A percentile compares a stretch with the other conserved stretches of the same genome.
phyloP scores from a whole-genome alignment of 1,140 invertebrate species.

The Megathymus violae region DNA sequence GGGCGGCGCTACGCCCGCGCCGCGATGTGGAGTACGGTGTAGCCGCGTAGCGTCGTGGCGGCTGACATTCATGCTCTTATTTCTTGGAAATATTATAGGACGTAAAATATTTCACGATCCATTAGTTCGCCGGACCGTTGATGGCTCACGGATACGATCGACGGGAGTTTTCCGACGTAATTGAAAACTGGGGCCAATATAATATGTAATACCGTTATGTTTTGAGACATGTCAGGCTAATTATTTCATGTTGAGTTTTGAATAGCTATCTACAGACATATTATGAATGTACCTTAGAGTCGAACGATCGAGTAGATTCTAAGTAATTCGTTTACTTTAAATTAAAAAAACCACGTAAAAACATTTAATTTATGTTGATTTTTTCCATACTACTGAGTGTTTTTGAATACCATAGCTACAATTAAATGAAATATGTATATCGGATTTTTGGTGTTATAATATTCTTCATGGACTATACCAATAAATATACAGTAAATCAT shows the following conservation, averaged over 20 bases:
- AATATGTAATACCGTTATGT: slow-evolving; percentile 7
- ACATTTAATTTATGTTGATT: no score
- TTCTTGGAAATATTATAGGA: slow-evolving; percentile 39
- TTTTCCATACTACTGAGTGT: no score
- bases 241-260: slow-evolving; percentile 13
- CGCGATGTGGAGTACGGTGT: slow-evolving; percentile 40
- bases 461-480: no score
- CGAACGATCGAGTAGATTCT: no score
- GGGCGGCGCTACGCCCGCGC: slow-evolving; percentile 39
- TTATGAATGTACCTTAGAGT: no score
- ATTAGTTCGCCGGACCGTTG: slow-evolving; percentile 29
- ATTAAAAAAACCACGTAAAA: no score
- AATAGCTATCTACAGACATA: no score
- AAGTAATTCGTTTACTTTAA: no score
- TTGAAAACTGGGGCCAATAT: slow-evolving; percentile 17
- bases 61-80: slow-evolving; percentile 25
- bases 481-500: no score
- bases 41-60: slow-evolving; percentile 18
- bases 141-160: slow-evolving; percentile 25
- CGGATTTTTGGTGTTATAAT: no score
- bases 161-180: slow-evolving; percentile 23
- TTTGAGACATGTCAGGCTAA: slow-evolving; percentile 2
- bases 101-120: slow-evolving; percentile 44
- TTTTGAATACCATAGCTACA: no score
- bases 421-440: no score